Base-by-base conservation (phyloP, 2,113 vertebrate species). In the Grammomys dolichurus region DNA sequence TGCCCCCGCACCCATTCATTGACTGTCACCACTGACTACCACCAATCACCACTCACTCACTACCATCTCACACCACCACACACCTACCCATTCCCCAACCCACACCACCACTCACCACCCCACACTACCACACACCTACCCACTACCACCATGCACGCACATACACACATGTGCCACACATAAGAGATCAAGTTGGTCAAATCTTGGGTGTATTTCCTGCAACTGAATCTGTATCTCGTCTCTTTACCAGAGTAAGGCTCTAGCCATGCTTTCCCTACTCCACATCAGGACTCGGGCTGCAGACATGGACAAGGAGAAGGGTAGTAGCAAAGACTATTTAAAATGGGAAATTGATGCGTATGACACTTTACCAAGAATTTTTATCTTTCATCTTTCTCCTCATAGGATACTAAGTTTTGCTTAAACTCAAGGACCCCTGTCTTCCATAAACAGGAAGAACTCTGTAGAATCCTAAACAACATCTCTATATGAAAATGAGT, bases 381-480 rank as follows among this genome's bases (percentile, higher is more conserved):
- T 91, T 95, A 88, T 93, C 93, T 91, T 95, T 95, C 70, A 40
- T 90, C 89, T 81, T 92, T 96, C 89, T 56, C 54, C 76, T 95
- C 51, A 77, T 43, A 51, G 60, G 67, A 40, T 86, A 94, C 96
- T 93, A 95, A 82, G 95, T 96, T 97, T 96, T 97, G 46, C 96
- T 91, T 95, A 94, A 95, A 82, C 90, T 87, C 92, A 84, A 94
- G 87, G 63, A 93, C 89, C 84, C 94, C 69, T 93, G 46, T 86
- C 82, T 96, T 86, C 73, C 84, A 87, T 65, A 96, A 97, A 89
- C 58, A 89, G 87, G 36, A 58, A 89, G 95, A 91, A 77, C 16
- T 84, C 87, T 93, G 28, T 89, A 75, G 92, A 91, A 63, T 73
- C 73, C 67, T n/a, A 84, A 95, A 36, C 78, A 89, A 78, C 11